These are phyloP conservation scores for Grammomys dolichurus DNA, from an alignment of 2,113 vertebrate species.

Conservation along the genomic window DNA sequence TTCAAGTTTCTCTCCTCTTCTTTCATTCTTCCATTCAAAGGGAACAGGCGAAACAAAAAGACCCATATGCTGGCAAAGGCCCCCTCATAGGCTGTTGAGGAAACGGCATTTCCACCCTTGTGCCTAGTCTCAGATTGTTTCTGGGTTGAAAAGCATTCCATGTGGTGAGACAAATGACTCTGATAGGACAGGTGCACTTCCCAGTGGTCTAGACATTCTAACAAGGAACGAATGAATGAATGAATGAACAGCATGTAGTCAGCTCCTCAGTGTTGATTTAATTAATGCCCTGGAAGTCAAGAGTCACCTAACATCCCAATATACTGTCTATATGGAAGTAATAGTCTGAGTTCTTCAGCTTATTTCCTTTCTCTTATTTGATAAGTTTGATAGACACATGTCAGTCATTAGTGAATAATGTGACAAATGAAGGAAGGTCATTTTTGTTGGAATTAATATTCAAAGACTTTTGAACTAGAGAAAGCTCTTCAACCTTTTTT, in stretches of 20 bases:
- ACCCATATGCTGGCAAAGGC: not conserved
- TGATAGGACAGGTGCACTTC: not conserved
- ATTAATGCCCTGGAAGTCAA: not conserved
- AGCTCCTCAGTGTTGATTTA: not conserved
- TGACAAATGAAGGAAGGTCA: not conserved
- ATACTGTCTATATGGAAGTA: not conserved
- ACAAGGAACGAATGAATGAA: not conserved
- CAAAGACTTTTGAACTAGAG: not conserved
- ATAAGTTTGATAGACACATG: not conserved
- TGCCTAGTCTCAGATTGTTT: not conserved
- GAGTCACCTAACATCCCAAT: not conserved
- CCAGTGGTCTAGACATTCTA: not conserved
- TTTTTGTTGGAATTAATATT: not conserved
- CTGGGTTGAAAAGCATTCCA: not conserved
- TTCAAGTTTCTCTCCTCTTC: slow-evolving; percentile 18
- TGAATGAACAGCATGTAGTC: not conserved
- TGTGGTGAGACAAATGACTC: not conserved
- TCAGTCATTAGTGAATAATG: not conserved
- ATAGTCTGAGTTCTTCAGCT: not conserved
- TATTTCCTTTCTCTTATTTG: not conserved
- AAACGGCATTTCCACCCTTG: not conserved
- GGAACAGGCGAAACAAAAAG: slow-evolving; percentile 43
- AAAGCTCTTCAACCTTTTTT: slow-evolving; percentile 46
- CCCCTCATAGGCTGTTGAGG: not conserved
- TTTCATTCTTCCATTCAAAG: slow-evolving; percentile 45